phyloP scores from a whole-genome alignment of 2,888 invertebrate species.

The Hydraecia micacea region DNA sequence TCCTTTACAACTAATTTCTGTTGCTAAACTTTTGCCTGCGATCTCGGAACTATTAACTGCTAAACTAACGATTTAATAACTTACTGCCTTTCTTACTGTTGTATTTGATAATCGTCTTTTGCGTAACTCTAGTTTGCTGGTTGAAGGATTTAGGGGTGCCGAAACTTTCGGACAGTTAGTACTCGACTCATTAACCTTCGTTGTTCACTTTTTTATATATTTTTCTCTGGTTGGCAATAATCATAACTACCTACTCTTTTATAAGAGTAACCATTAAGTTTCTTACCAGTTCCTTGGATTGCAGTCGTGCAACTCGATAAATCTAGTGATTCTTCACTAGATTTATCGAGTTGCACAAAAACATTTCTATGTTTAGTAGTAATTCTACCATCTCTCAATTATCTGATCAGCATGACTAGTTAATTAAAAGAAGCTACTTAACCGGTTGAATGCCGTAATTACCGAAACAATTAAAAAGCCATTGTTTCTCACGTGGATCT shows the following conservation, averaged over 20 bases:
- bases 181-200: background rate
- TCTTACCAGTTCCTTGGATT: background rate
- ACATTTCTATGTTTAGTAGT: too few relatives aligned
- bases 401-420: background rate
- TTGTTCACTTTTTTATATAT: background rate
- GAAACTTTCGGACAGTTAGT: background rate
- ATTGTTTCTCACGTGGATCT: too few relatives aligned
- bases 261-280: background rate
- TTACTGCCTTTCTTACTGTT: constrained; percentile 55
- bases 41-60: constrained; percentile 61
- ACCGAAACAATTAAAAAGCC: too few relatives aligned
- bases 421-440: background rate
- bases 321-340: too few relatives aligned
- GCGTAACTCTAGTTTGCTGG: constrained; percentile 13
- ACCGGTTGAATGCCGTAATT: too few relatives aligned
- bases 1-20: constrained; percentile 72
- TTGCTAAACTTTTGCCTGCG: constrained; percentile 69
- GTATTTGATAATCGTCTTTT: constrained; percentile 47
- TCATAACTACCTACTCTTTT: background rate
- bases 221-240: background rate
- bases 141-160: background rate
- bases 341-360: too few relatives aligned
- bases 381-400: background rate
- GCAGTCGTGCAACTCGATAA: background rate
- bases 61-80: constrained; percentile 52